A percentile compares a stretch with the other conserved stretches of the same genome.
phyloP scores from a whole-genome alignment of 2,113 vertebrate genomes.

The Cathartes aura region DNA sequence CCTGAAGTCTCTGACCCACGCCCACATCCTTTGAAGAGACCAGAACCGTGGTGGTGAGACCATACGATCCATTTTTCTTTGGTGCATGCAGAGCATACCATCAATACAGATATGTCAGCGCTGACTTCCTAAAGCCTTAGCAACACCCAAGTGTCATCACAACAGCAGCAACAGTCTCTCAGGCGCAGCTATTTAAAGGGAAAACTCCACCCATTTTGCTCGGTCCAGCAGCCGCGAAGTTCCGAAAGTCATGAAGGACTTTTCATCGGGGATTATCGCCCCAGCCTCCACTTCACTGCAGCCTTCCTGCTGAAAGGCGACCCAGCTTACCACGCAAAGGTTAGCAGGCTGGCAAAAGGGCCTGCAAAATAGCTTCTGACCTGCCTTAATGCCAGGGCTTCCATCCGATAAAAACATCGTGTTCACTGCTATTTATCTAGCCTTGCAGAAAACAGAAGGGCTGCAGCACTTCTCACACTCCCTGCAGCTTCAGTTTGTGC shows the following conservation, averaged over 20 bases:
- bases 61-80: rapidly evolving
- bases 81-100: not conserved
- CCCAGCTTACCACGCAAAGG: not conserved
- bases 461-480: not conserved
- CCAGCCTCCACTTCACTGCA: not conserved
- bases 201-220: conserved; percentile 28
- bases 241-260: not conserved
- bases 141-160: not conserved
- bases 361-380: not conserved
- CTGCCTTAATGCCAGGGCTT: not conserved
- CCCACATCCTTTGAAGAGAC: not conserved
- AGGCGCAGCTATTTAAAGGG: not conserved
- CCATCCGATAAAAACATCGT: rapidly evolving
- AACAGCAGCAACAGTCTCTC: not conserved
- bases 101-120: not conserved
- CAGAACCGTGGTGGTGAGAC: not conserved
- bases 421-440: not conserved
- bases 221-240: rapidly evolving
- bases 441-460: not conserved
- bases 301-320: not conserved
- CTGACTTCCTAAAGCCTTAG: not conserved
- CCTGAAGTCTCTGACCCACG: not conserved
- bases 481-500: not conserved
- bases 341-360: not conserved
- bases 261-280: not conserved